Percentiles rank a stretch among this genome's conserved stretches.
These are phyloP conservation scores for Okamejei kenojei DNA, from an alignment of 2,797 vertebrate genomes.

Conservation along the genomic window DNA sequence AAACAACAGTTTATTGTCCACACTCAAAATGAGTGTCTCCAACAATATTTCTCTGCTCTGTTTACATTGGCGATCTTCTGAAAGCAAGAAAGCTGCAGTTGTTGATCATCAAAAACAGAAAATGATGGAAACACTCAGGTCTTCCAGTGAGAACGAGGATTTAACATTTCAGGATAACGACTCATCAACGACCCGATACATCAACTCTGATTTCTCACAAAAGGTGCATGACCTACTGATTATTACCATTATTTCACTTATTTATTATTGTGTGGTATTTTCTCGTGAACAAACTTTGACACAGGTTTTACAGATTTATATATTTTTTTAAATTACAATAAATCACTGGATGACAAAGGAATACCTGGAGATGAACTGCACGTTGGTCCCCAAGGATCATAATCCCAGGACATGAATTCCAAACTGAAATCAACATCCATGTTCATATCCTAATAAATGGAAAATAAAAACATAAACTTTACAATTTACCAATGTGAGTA, in stretches of 20 bases:
- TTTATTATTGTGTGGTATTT: neutral
- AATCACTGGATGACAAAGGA: neutral
- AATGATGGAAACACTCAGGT: neutral
- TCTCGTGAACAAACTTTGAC: neutral
- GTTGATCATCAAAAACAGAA: neutral
- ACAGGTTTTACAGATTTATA: neutral
- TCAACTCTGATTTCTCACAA: too few relatives aligned
- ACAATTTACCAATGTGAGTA: neutral
- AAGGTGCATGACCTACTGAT: too few relatives aligned
- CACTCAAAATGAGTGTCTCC: too few relatives aligned
- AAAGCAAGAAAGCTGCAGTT: neutral
- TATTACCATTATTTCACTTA: neutral
- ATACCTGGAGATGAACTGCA: neutral
- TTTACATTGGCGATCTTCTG: neutral
- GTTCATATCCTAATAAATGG: neutral
- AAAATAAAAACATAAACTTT: neutral
- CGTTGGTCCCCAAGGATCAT: conserved; percentile 50
- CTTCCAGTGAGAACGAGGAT: too few relatives aligned
- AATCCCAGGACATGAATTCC: conserved; percentile 71
- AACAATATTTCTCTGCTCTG: neutral
- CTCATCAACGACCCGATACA: too few relatives aligned
- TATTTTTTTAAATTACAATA: neutral
- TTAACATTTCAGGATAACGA: too few relatives aligned
- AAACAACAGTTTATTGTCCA: neutral
- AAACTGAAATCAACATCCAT: conserved; percentile 71